phyloP scores from a whole-genome alignment of 2,888 invertebrate genomes.

The Zhuqinia jingwanae region DNA sequence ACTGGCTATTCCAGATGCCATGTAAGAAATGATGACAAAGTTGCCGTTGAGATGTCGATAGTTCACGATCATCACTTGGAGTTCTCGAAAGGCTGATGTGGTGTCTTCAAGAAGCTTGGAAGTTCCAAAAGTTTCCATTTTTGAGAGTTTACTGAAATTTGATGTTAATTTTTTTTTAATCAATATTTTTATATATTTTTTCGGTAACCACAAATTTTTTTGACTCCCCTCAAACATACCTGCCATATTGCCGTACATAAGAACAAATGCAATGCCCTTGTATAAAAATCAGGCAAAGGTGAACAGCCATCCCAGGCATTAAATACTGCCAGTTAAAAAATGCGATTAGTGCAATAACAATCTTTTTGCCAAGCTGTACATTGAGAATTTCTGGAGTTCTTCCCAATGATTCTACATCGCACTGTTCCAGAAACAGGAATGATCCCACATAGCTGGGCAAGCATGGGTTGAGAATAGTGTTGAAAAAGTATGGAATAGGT shows the following conservation, averaged over 20 bases:
- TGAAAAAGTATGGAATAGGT: background rate
- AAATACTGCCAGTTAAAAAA: slow-evolving; percentile 7
- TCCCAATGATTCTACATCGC: background rate
- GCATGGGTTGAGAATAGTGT: slow-evolving; percentile 2
- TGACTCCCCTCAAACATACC: slow-evolving; percentile 1
- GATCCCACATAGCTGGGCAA: slow-evolving; percentile 20
- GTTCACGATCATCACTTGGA: slow-evolving; percentile 1
- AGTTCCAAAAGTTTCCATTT: background rate
- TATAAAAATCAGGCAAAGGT: background rate
- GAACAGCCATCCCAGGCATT: slow-evolving; percentile 5
- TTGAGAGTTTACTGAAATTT: background rate
- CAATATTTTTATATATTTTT: background rate
- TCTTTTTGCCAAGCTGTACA: background rate
- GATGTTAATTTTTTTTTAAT: background rate
- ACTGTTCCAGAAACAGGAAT: background rate
- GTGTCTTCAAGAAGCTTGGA: background rate
- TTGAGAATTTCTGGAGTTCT: background rate
- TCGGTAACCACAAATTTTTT: too few species aligned
- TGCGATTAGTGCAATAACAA: background rate
- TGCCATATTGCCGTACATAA: background rate
- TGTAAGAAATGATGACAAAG: background rate
- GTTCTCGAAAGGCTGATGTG: background rate
- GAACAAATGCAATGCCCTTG: background rate
- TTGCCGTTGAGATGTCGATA: background rate
- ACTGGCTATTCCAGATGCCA: background rate